These are phyloP conservation scores for Hypotaenidia okinawae DNA, from an alignment of 2,797 vertebrate species.

Conservation along the genomic window DNA sequence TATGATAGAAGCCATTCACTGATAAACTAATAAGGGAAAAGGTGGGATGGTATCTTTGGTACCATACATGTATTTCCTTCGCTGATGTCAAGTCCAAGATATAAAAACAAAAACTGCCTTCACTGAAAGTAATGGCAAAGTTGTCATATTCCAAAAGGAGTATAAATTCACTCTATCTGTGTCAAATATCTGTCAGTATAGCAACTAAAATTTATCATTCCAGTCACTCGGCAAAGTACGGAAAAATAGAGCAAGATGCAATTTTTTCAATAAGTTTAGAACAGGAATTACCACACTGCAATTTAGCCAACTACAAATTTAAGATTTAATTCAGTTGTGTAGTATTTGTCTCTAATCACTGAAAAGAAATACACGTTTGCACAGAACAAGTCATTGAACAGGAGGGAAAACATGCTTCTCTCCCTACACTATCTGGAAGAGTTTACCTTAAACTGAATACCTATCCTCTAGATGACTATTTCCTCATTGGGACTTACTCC, in stretches of 20 bases:
- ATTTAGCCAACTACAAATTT: not conserved
- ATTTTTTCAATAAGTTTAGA: not conserved
- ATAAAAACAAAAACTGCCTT: not conserved
- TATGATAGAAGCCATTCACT: not conserved
- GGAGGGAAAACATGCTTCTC: not conserved
- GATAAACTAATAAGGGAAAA: not conserved
- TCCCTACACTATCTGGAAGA: not conserved
- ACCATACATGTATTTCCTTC: not conserved
- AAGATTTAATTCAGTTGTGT: not conserved
- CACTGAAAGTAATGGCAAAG: not conserved
- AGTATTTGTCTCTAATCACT: not conserved
- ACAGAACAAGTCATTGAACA: not conserved
- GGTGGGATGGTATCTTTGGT: not conserved
- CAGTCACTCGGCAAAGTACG: not conserved
- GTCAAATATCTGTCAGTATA: not conserved
- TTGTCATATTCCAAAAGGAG: not conserved
- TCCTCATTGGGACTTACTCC: not conserved
- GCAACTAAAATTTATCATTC: not conserved
- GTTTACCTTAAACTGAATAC: not conserved
- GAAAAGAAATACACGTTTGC: not conserved
- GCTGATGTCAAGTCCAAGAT: not conserved
- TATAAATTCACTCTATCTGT: too few species aligned
- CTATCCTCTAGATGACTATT: not conserved
- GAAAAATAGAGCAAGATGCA: not conserved
- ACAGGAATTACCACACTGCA: not conserved